phyloP scores from a whole-genome alignment of 1,140 invertebrate genomes.

The Bombyx mandarina region DNA sequence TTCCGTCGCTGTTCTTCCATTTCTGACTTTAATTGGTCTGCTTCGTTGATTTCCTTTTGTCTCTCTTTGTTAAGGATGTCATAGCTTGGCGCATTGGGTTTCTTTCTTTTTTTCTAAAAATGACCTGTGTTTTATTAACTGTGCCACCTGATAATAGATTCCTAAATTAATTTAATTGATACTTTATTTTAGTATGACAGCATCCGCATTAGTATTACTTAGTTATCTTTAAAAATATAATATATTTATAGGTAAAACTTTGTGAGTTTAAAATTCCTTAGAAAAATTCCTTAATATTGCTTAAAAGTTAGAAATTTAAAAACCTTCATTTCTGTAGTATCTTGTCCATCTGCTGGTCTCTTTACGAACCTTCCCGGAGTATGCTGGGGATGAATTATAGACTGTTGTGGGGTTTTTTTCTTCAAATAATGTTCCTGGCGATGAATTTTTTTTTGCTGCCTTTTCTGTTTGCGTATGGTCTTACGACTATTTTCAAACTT shows the following conservation, averaged over 20 bases:
- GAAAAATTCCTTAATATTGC: no score
- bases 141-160: no score
- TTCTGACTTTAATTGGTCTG: constrained; percentile 36
- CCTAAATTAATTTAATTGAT: no score
- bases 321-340: constrained; percentile 27
- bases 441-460: constrained; percentile 48
- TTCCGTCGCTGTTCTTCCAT: constrained; percentile 71
- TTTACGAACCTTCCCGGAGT: constrained; percentile 50
- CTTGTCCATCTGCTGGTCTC: constrained; percentile 23
- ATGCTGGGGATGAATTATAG: constrained; percentile 8
- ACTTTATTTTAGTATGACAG: no score
- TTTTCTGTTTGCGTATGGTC: constrained; percentile 47
- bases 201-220: no score
- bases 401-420: constrained; percentile 29
- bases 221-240: no score
- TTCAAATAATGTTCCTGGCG: constrained; percentile 51
- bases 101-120: constrained; percentile 36
- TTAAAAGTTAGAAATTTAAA: background rate
- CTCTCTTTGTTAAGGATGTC: constrained; percentile 42
- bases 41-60: constrained; percentile 42
- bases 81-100: constrained; percentile 23
- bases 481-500: constrained; percentile 45
- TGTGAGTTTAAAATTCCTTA: no score
- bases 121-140: background rate
- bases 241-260: no score